Conservation (phyloP, 1,140 invertebrate genomes). For the Trachelipus rathkii region DNA sequence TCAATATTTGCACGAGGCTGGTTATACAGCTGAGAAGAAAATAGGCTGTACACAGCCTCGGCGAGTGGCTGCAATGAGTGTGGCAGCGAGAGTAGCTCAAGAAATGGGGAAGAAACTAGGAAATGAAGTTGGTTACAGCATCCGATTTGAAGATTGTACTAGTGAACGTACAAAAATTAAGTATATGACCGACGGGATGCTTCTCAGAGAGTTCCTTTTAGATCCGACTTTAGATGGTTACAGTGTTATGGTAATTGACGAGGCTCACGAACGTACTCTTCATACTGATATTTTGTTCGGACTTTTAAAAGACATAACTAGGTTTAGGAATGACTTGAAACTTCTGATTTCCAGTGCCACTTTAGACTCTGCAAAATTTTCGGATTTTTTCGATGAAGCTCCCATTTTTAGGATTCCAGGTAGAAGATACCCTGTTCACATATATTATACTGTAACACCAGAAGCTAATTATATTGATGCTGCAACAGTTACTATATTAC, state of each 20-base stretch:
- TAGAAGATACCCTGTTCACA: constrained; percentile 77
- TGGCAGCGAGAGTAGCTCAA: constrained; percentile 67
- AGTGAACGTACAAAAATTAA: constrained; percentile 78
- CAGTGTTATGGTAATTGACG: constrained; percentile 98
- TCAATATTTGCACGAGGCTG: constrained; percentile 91
- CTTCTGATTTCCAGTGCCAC: constrained; percentile 96
- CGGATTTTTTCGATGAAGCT: constrained; percentile 96
- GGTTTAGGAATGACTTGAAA: constrained; percentile 92
- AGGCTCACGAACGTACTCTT: constrained; percentile 95
- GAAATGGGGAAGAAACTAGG: constrained; percentile 70
- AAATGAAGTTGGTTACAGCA: constrained; percentile 66
- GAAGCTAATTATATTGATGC: constrained; percentile 98
- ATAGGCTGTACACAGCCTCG: constrained; percentile 74
- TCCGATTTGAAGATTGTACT: constrained; percentile 74
- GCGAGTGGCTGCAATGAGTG: constrained; percentile 74
- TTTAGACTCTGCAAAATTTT: constrained; percentile 96
- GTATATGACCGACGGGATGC: constrained; percentile 99
- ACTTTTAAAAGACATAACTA: constrained; percentile 93
- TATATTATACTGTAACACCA: constrained; percentile 98
- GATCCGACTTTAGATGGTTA: constrained; percentile 93
- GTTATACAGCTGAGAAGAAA: constrained; percentile 73
- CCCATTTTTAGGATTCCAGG: constrained; percentile 96
- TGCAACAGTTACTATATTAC: constrained; percentile 90
- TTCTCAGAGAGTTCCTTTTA: constrained; percentile 93
- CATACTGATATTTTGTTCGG: constrained; percentile 99